These are phyloP conservation scores for Bubo blakistoni DNA, from an alignment of 2,113 vertebrate genomes.

Conservation along the genomic window DNA sequence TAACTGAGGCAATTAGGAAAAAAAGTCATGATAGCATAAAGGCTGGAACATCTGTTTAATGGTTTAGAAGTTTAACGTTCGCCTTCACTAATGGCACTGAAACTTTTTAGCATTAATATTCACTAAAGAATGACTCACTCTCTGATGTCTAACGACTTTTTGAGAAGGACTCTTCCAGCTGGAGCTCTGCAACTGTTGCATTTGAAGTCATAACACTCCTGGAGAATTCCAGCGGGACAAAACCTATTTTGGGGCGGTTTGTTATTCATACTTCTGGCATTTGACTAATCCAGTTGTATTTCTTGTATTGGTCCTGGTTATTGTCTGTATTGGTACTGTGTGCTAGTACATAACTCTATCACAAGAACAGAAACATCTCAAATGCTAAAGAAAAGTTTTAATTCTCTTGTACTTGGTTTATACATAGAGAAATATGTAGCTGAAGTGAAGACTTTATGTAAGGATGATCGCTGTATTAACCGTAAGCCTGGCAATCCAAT, in stretches of 20 bases:
- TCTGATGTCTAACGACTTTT: constrained; percentile 58
- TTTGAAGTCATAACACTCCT: constrained; percentile 55
- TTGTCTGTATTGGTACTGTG: background rate
- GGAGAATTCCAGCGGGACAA: constrained; percentile 53
- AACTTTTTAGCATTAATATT: constrained; percentile 66
- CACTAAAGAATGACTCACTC: constrained; percentile 69
- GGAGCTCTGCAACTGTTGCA: constrained; percentile 64
- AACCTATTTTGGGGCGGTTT: constrained; percentile 38
- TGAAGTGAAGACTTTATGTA: background rate
- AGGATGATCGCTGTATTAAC: background rate
- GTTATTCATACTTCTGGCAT: constrained; percentile 50
- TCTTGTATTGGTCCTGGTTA: background rate
- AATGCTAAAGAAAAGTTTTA: constrained; percentile 51
- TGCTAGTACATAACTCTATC: background rate
- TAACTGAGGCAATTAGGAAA: constrained; percentile 17
- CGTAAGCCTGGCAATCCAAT: background rate
- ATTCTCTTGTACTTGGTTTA: constrained; percentile 21
- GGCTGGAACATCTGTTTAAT: constrained; percentile 52
- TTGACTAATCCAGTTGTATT: constrained; percentile 50
- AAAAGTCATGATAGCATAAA: constrained; percentile 48
- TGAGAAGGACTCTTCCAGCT: constrained; percentile 63
- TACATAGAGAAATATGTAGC: background rate
- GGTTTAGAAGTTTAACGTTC: constrained; percentile 66
- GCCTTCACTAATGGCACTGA: constrained; percentile 58
- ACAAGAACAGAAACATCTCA: background rate